Evolutionary conservation across 1,140 invertebrate genomes (phyloP).

Genomic region (Holcopasites calliopsidis): DNA sequence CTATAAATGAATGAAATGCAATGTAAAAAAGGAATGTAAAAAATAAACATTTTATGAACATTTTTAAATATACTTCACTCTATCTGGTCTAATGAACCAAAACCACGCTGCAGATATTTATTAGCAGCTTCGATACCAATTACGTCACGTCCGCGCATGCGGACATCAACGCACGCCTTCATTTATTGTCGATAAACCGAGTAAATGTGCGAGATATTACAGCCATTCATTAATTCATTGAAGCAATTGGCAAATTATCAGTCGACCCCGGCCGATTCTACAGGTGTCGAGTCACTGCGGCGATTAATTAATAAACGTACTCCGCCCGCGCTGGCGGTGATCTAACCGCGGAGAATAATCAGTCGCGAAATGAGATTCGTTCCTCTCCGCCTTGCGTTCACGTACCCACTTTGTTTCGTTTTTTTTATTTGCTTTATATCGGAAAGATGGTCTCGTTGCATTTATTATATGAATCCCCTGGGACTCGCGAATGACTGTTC

Average conservation of each 20-base stretch:
- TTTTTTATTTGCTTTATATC: not conserved
- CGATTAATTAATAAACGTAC: conserved; percentile 31
- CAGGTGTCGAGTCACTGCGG: conserved; percentile 11
- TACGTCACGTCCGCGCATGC: not conserved
- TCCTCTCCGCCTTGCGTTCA: not conserved
- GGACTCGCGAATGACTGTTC: conserved; percentile 16
- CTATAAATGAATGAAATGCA: too few species aligned
- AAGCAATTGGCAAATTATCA: conserved; percentile 23
- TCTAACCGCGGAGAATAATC: not conserved
- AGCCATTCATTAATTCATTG: conserved; percentile 1
- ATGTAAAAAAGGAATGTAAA: not conserved
- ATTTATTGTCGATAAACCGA: not conserved
- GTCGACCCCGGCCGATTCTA: not conserved
- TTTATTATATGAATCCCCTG: conserved; percentile 4
- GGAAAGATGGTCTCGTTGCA: not conserved
- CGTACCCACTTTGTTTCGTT: too few species aligned
- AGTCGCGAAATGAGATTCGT: not conserved
- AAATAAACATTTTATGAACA: too few species aligned
- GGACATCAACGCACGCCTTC: not conserved
- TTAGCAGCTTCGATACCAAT: not conserved
- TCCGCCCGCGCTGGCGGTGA: not conserved
- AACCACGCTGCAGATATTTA: not conserved
- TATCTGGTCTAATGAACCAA: not conserved
- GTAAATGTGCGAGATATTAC: not conserved
- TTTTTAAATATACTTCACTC: too few species aligned